Percentiles rank a stretch among this genome's conserved stretches.
phyloP scores from a whole-genome alignment of 2,797 vertebrate genomes.

The Hypotaenidia okinawae region DNA sequence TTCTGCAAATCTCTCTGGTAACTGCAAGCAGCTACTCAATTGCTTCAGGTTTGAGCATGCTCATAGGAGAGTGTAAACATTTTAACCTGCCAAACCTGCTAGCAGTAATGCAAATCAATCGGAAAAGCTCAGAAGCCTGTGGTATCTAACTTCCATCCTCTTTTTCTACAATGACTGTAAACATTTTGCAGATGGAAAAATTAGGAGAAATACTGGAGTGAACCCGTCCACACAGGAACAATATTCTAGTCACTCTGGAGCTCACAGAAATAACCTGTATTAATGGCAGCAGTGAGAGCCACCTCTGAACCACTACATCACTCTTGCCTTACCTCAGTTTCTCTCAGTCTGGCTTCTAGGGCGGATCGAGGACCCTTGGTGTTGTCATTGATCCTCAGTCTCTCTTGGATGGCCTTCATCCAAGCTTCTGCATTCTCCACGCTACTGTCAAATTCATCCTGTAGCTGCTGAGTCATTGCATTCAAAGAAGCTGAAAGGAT shows the following conservation, averaged over 20 bases:
- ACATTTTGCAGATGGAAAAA: background rate
- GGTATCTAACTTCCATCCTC: background rate
- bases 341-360: slow-evolving; percentile 88
- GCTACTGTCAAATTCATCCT: slow-evolving; percentile 86
- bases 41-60: background rate
- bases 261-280: background rate
- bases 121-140: background rate
- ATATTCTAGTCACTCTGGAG: background rate
- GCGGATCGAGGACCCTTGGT: slow-evolving; percentile 89
- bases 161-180: background rate
- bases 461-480: slow-evolving; percentile 89
- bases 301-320: rapidly evolving
- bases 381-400: slow-evolving; percentile 88
- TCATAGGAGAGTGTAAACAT: background rate
- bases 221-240: background rate
- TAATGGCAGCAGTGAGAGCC: background rate
- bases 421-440: slow-evolving; percentile 86
- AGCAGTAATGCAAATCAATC: background rate
- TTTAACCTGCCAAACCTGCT: slow-evolving; percentile 36
- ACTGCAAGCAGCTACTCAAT: background rate
- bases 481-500: slow-evolving; percentile 61
- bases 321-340: slow-evolving; percentile 86
- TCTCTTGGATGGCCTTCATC: slow-evolving; percentile 89
- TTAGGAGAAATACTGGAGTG: background rate
- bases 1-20: background rate